These are phyloP conservation scores for Clytia hemisphaerica DNA, from an alignment of 30 jellyfish, hydroid and myxozoan species.

Conservation along the genomic window DNA sequence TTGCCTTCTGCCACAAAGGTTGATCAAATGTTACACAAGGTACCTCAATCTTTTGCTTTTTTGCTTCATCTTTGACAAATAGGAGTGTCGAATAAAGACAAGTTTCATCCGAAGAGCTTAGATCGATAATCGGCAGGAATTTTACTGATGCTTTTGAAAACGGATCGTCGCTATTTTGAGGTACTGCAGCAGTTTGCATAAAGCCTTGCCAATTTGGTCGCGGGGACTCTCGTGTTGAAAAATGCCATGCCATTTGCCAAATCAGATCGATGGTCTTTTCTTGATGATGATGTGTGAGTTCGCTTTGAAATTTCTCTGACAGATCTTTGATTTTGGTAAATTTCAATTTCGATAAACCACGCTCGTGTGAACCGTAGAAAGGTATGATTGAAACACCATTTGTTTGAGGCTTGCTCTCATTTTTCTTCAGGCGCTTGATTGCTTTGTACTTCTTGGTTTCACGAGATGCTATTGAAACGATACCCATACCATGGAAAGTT, in stretches of 20 bases:
- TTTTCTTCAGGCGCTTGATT: too few relatives aligned
- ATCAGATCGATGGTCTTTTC: conserved; percentile 9
- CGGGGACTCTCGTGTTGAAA: neutral
- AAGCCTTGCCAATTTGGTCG: conserved; percentile 53
- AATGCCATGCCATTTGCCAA: conserved; percentile 30
- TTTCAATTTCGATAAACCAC: too few relatives aligned
- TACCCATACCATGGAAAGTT: too few relatives aligned
- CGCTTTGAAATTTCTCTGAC: too few relatives aligned
- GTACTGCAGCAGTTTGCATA: conserved; percentile 29
- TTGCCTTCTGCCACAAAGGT: conserved; percentile 40
- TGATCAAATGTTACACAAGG: conserved; percentile 45
- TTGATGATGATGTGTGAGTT: conserved; percentile 1
- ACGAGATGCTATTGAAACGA: too few relatives aligned
- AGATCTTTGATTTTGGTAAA: too few relatives aligned
- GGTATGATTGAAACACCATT: too few relatives aligned
- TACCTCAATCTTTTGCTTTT: neutral
- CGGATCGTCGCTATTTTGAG: conserved; percentile 4
- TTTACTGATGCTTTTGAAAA: neutral
- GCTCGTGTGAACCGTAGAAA: too few relatives aligned
- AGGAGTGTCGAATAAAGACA: conserved; percentile 27
- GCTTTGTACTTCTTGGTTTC: too few relatives aligned
- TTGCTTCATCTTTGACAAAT: conserved; percentile 28
- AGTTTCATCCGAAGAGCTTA: conserved; percentile 35
- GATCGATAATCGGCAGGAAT: conserved; percentile 34
- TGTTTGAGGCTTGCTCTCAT: too few relatives aligned